phyloP scores from a whole-genome alignment of 2,797 vertebrate species.

The Centroberyx gerrardi region DNA sequence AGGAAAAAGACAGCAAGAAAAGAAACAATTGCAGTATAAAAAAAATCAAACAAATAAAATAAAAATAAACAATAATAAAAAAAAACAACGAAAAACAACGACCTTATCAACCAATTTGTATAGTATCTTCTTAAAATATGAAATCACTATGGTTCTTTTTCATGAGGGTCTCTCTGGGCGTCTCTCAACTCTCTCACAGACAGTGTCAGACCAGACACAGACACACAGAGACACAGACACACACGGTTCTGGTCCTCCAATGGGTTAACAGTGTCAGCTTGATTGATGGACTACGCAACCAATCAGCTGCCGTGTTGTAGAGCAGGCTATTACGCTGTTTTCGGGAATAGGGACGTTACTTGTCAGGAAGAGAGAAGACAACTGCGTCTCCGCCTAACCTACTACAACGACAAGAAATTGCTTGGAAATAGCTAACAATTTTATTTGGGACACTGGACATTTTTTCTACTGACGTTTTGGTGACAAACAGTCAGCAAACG shows the following conservation, averaged over 20 bases:
- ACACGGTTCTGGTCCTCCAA: not conserved
- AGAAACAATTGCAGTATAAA: too few relatives aligned
- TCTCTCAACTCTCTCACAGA: too few relatives aligned
- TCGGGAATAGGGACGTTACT: constrained; percentile 83
- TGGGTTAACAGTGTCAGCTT: constrained; percentile 39
- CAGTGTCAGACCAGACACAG: too few relatives aligned
- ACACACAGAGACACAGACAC: not conserved
- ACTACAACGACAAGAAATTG: not conserved
- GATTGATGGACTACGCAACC: constrained; percentile 72
- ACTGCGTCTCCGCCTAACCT: not conserved
- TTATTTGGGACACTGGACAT: not conserved
- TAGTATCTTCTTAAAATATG: too few relatives aligned
- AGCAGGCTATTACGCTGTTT: constrained; percentile 65
- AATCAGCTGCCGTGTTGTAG: constrained; percentile 61
- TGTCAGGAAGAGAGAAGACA: constrained; percentile 81
- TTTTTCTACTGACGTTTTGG: not conserved
- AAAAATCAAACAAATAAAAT: too few relatives aligned
- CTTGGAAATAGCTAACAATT: not conserved
- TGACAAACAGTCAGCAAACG: not conserved
- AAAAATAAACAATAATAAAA: too few relatives aligned
- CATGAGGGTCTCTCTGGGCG: too few relatives aligned
- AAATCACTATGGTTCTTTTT: too few relatives aligned
- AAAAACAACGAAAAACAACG: too few relatives aligned
- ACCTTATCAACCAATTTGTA: too few relatives aligned
- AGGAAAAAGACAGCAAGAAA: too few relatives aligned